phyloP scores from a whole-genome alignment of 2,797 vertebrate genomes.

The Microcaecilia unicolor region DNA sequence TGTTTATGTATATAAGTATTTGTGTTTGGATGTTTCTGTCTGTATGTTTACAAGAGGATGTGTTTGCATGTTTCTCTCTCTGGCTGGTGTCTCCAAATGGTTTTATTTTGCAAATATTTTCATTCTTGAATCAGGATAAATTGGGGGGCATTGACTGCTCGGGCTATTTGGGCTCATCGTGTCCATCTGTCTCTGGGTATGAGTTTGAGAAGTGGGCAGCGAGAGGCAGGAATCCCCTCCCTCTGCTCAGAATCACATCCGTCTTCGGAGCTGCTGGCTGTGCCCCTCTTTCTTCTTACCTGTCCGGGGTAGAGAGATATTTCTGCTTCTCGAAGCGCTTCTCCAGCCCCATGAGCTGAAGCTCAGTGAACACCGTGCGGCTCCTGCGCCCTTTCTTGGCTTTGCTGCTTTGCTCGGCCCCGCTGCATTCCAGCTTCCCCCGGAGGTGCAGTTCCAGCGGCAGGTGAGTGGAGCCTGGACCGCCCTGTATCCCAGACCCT shows the following conservation, averaged over 20 bases:
- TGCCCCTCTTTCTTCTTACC: slow-evolving; percentile 48
- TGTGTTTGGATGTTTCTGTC: not conserved
- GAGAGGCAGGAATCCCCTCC: no score
- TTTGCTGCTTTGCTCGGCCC: slow-evolving; percentile 61
- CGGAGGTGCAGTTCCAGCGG: slow-evolving; percentile 91
- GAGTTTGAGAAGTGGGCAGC: no score
- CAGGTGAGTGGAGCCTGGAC: slow-evolving; percentile 69
- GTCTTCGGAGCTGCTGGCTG: not conserved
- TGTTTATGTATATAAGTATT: not conserved
- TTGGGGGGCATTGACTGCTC: no score
- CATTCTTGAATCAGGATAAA: no score
- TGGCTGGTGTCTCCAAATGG: no score
- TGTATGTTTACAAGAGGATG: not conserved
- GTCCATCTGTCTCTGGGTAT: no score
- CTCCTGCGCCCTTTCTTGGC: slow-evolving; percentile 91
- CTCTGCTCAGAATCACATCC: no score
- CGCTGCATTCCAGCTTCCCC: slow-evolving; percentile 74
- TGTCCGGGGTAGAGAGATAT: slow-evolving; percentile 94
- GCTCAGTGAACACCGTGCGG: slow-evolving; percentile 93
- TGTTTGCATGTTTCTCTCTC: no score
- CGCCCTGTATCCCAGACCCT: slow-evolving; percentile 69
- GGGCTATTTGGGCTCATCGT: no score
- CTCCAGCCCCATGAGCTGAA: slow-evolving; percentile 96
- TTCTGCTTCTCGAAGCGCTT: slow-evolving; percentile 98
- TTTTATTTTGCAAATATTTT: no score